These are phyloP conservation scores for Formica aserva DNA, from an alignment of 2,888 invertebrate species.

Conservation along the genomic window DNA sequence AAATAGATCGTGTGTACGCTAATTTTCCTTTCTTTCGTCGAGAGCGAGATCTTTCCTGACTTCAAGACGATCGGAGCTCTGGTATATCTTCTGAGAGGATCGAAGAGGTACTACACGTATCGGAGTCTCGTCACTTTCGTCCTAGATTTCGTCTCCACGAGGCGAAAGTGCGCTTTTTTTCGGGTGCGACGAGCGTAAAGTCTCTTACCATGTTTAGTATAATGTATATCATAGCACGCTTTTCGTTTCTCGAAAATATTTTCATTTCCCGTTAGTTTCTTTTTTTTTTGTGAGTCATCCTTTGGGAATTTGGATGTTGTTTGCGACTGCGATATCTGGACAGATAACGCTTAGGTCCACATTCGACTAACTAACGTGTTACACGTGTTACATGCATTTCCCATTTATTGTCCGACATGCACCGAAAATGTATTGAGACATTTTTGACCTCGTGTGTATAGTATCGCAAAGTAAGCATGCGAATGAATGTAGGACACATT, in stretches of 20 bases:
- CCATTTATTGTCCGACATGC: neutral
- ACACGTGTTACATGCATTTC: neutral
- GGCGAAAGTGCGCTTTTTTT: conserved; percentile 57
- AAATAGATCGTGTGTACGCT: conserved; percentile 66
- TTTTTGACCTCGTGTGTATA: neutral
- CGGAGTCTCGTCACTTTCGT: conserved; percentile 12
- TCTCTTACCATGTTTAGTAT: neutral
- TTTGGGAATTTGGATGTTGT: neutral
- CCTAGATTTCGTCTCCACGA: conserved; percentile 9
- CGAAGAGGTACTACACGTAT: neutral
- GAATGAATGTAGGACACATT: neutral
- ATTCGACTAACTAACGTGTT: neutral
- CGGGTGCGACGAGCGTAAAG: conserved; percentile 14
- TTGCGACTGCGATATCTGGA: neutral
- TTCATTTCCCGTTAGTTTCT: neutral
- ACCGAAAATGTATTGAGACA: neutral
- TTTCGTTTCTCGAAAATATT: neutral
- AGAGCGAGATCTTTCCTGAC: neutral
- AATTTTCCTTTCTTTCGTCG: conserved; percentile 60
- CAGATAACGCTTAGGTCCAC: neutral
- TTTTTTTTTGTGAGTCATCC: neutral
- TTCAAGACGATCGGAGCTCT: neutral
- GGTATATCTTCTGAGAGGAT: neutral
- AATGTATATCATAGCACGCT: neutral
- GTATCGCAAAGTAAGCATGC: neutral